Conservation (phyloP, 2,888 invertebrate species). For the Clivina fossor region DNA sequence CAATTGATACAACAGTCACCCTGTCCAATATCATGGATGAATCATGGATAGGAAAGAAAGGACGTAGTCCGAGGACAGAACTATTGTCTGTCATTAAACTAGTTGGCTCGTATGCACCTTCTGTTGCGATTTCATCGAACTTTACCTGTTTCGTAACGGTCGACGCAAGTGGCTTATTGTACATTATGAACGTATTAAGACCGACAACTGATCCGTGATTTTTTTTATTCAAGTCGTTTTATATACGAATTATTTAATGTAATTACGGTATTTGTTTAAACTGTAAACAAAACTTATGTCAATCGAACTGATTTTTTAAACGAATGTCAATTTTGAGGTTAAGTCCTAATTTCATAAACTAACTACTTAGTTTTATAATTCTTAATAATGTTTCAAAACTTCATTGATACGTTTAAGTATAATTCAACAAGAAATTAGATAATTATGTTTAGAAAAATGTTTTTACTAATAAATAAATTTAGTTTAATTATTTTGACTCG, state of each 20-base stretch:
- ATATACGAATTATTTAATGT: not conserved
- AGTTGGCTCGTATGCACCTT: constrained; percentile 48
- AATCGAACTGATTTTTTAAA: too few relatives aligned
- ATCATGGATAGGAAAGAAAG: constrained; percentile 42
- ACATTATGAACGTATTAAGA: constrained; percentile 58
- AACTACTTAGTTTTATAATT: too few relatives aligned
- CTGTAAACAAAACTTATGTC: not conserved
- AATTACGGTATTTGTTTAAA: not conserved
- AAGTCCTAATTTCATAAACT: too few relatives aligned
- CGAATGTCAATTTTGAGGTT: too few relatives aligned
- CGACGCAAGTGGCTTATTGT: constrained; percentile 62
- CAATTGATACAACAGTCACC: not conserved
- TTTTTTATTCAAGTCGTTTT: constrained; percentile 14
- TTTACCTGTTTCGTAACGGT: constrained; percentile 64
- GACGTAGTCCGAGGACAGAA: constrained; percentile 44
- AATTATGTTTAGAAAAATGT: too few relatives aligned
- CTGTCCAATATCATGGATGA: constrained; percentile 32
- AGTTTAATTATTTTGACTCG: too few relatives aligned
- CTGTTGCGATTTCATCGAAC: constrained; percentile 48
- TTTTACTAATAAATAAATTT: too few relatives aligned
- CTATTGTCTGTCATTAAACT: constrained; percentile 50
- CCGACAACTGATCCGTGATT: constrained; percentile 13
- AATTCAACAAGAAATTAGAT: too few relatives aligned
- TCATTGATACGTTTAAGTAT: too few relatives aligned
- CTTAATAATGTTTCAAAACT: too few relatives aligned